These are phyloP conservation scores for Epiblema foenella DNA, from an alignment of 2,888 invertebrate genomes.

Conservation along the genomic window DNA sequence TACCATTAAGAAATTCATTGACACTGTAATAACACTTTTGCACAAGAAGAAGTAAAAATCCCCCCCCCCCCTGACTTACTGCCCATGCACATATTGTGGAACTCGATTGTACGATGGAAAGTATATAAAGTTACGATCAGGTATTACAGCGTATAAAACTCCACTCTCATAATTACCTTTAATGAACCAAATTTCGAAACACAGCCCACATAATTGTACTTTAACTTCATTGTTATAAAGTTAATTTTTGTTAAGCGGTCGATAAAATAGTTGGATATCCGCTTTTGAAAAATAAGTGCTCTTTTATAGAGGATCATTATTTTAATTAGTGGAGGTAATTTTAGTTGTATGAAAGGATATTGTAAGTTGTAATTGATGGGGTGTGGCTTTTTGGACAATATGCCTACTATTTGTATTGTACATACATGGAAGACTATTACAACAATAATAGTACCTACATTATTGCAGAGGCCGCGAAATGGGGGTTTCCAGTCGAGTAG, in stretches of 20 bases:
- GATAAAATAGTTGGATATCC: background rate
- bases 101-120: no score
- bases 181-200: constrained; percentile 25
- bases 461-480: no score
- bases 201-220: background rate
- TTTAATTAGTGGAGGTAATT: constrained; percentile 34
- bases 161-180: constrained; percentile 22
- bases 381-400: background rate
- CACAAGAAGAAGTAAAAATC: no score
- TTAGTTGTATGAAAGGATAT: constrained; percentile 27
- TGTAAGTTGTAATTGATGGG: constrained; percentile 21
- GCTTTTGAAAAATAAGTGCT: constrained; percentile 23
- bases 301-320: constrained; percentile 32
- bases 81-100: no score
- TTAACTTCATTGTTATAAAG: background rate
- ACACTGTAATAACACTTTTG: no score
- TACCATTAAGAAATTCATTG: no score
- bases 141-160: constrained; percentile 31
- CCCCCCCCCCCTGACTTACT: no score
- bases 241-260: background rate
- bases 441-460: no score
- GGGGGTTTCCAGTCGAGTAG: no score
- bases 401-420: background rate
- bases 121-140: constrained; percentile 3
- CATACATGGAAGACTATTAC: background rate